Evolutionary conservation across 2,113 vertebrate species (phyloP).

Genomic region (Alligator sinensis): DNA sequence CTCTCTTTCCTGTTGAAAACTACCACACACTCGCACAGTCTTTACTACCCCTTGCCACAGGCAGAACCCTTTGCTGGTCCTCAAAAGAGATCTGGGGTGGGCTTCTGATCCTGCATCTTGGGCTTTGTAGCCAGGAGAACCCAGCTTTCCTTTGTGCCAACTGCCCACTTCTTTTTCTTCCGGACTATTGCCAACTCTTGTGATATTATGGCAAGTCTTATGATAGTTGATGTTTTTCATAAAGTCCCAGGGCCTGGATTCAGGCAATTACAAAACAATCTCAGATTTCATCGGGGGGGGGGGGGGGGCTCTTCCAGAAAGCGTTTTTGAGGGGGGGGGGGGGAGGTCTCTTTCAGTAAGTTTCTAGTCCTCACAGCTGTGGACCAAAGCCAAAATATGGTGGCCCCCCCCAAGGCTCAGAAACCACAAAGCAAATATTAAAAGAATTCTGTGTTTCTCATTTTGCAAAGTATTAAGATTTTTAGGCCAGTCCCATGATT

Average conservation of each 20-base stretch:
- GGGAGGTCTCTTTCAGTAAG: slow-evolving; percentile 13
- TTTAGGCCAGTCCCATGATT: slow-evolving; percentile 1
- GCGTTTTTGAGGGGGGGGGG: too few species aligned
- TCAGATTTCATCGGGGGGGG: not conserved
- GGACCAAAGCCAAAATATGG: not conserved
- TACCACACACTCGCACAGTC: not conserved
- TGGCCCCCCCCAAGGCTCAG: not conserved
- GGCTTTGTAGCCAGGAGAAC: not conserved
- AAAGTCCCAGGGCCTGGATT: slow-evolving; percentile 40
- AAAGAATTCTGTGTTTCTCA: slow-evolving; percentile 13
- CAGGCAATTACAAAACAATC: slow-evolving; percentile 42
- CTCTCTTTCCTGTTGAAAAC: slow-evolving; percentile 51
- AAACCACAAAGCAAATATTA: not conserved
- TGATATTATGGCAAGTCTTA: not conserved
- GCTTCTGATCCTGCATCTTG: not conserved
- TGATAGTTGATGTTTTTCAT: slow-evolving; percentile 5
- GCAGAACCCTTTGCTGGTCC: not conserved
- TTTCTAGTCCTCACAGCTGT: not conserved
- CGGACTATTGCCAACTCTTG: not conserved
- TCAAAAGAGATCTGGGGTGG: not conserved
- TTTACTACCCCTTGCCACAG: not conserved
- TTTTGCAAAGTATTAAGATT: not conserved
- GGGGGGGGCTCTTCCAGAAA: too few species aligned
- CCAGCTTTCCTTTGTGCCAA: not conserved
- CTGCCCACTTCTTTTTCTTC: not conserved